A percentile compares a stretch with the other conserved stretches of the same genome.
phyloP scores from a whole-genome alignment of 2,888 invertebrate genomes.

The Tenthredo distinguenda region DNA sequence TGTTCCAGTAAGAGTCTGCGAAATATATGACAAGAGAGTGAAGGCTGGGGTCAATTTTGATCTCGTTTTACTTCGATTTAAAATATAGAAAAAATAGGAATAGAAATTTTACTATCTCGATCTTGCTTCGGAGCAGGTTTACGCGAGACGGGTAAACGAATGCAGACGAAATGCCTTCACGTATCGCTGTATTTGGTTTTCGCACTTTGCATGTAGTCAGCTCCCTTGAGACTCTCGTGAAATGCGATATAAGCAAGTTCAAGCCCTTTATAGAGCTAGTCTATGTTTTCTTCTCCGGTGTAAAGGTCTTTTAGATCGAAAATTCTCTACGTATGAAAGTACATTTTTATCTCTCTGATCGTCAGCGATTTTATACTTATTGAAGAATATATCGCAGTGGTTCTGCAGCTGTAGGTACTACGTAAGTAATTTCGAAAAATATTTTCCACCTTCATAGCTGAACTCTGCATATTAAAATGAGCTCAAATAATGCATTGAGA shows the following conservation, averaged over 20 bases:
- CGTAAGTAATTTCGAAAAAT: not conserved
- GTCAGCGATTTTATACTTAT: constrained; percentile 12
- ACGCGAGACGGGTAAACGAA: not conserved
- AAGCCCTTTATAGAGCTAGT: constrained; percentile 8
- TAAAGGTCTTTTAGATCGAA: not conserved
- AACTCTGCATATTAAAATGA: not conserved
- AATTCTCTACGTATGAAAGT: constrained; percentile 8
- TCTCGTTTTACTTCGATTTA: not conserved
- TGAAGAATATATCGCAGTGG: not conserved
- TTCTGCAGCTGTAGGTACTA: not conserved
- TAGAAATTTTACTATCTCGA: not conserved
- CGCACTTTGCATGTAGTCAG: not conserved
- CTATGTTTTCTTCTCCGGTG: not conserved
- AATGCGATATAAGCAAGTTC: constrained; percentile 20
- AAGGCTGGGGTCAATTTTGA: not conserved
- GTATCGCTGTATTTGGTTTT: constrained; percentile 15
- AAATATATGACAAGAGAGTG: too few species aligned
- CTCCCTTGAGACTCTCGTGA: not conserved
- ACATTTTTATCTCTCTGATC: constrained; percentile 16
- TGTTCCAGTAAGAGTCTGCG: too few species aligned
- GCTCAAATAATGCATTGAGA: constrained; percentile 20
- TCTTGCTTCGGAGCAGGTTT: not conserved
- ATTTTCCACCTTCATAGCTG: not conserved
- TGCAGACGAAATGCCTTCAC: constrained; percentile 9
- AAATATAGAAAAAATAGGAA: too few species aligned